Conservation (phyloP, 2,888 invertebrate species). For the Aromia moschata region DNA sequence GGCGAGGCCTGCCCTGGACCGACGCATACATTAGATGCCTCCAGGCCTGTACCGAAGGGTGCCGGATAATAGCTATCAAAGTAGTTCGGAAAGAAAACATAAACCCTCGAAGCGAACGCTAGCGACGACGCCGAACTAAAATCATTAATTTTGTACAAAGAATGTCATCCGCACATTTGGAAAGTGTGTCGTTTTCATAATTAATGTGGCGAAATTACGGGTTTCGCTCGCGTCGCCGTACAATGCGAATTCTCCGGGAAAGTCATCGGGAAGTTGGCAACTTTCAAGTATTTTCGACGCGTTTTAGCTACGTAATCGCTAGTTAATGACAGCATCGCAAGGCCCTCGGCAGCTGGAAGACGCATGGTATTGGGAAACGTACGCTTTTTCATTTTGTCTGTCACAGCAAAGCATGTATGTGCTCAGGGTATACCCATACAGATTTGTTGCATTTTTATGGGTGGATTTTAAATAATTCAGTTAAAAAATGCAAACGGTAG, state of each 20-base stretch:
- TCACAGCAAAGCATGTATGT: too few species aligned
- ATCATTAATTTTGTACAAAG: conserved; percentile 59
- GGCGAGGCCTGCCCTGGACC: too few species aligned
- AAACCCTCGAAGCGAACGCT: conserved; percentile 21
- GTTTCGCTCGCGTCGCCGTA: conserved; percentile 44
- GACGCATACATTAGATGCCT: conserved; percentile 19
- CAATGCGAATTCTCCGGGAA: conserved; percentile 54
- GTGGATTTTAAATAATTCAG: too few species aligned
- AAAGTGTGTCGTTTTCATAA: conserved; percentile 58
- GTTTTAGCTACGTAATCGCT: conserved; percentile 33
- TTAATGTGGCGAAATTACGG: conserved; percentile 58
- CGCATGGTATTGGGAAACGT: too few species aligned
- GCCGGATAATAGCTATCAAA: conserved; percentile 35
- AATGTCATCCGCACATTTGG: conserved; percentile 58
- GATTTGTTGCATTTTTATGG: too few species aligned
- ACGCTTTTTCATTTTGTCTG: too few species aligned
- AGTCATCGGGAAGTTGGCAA: conserved; percentile 50
- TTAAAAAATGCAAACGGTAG: too few species aligned
- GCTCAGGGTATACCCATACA: too few species aligned
- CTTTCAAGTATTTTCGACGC: conserved; percentile 53
- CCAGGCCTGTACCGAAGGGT: conserved; percentile 11
- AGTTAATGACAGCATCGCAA: conserved; percentile 24
- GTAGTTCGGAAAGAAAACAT: conserved; percentile 38
- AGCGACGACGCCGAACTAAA: conserved; percentile 37
- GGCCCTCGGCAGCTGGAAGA: background rate